Percentiles rank a stretch among this genome's conserved stretches.
phyloP scores from a whole-genome alignment of 2,888 invertebrate species.

The Hemithea aestivaria region DNA sequence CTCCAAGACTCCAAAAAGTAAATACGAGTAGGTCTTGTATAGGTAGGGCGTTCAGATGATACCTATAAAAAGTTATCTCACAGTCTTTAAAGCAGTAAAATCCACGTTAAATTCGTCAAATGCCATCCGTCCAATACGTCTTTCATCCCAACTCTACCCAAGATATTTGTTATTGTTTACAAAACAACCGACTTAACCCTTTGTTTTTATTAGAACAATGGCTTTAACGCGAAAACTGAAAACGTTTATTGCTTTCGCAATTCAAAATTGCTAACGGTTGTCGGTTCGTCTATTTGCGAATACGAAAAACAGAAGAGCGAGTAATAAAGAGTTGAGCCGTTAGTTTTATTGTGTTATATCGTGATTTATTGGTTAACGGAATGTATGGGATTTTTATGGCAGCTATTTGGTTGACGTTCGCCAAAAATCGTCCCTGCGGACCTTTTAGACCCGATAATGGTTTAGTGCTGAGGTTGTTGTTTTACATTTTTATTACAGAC shows the following conservation, averaged over 20 bases:
- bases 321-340: constrained; percentile 31
- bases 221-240: constrained; percentile 42
- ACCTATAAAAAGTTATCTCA: no score
- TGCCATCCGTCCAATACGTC: constrained; percentile 4
- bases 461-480: constrained; percentile 10
- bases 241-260: constrained; percentile 45
- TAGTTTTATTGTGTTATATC: constrained; percentile 25
- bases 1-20: no score
- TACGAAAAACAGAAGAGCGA: constrained; percentile 12
- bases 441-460: constrained; percentile 13
- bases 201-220: constrained; percentile 47
- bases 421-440: constrained; percentile 14
- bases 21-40: no score
- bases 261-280: constrained; percentile 19
- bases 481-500: constrained; percentile 1
- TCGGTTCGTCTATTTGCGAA: constrained; percentile 14
- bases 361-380: constrained; percentile 18
- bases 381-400: constrained; percentile 19
- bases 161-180: constrained; percentile 54
- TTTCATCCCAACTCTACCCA: constrained; percentile 28
- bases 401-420: constrained; percentile 12
- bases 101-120: no score
- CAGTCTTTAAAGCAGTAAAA: no score
- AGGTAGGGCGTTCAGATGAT: no score
- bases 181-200: constrained; percentile 44